A percentile compares a stretch with the other conserved stretches of the same genome.
These are phyloP conservation scores for Epinephelus malabaricus DNA, from an alignment of 2,797 vertebrate genomes.

Conservation along the genomic window DNA sequence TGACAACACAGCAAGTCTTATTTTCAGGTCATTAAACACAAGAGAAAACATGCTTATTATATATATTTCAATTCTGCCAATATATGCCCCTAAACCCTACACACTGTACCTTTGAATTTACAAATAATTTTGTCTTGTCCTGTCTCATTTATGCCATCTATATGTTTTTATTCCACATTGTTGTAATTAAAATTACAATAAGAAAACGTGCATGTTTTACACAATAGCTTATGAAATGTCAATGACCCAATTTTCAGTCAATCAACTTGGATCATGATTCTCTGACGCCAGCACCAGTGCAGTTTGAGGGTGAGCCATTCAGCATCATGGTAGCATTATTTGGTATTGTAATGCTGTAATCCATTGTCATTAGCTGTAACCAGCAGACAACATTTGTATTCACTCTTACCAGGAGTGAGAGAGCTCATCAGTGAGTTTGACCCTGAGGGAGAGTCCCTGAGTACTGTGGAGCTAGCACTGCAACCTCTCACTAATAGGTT, in stretches of 20 bases:
- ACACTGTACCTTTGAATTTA: neutral
- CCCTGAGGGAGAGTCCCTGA: slow-evolving; percentile 67
- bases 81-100: too few relatives aligned
- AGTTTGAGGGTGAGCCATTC: neutral
- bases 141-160: neutral
- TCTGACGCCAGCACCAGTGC: neutral
- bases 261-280: neutral
- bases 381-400: slow-evolving; percentile 37
- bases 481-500: slow-evolving; percentile 80
- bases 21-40: too few relatives aligned
- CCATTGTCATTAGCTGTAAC: slow-evolving; percentile 26
- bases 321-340: neutral
- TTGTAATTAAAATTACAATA: neutral
- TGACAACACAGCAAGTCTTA: too few relatives aligned
- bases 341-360: neutral
- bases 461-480: slow-evolving; percentile 46
- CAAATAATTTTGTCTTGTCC: neutral
- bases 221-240: neutral
- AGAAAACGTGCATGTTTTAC: too few relatives aligned
- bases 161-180: neutral
- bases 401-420: slow-evolving; percentile 52
- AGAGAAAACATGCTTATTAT: too few relatives aligned
- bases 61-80: too few relatives aligned
- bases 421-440: slow-evolving; percentile 64
- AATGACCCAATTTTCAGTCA: neutral